Base-by-base conservation (phyloP, 2,113 vertebrate genomes). In the Toxostoma redivivum region DNA sequence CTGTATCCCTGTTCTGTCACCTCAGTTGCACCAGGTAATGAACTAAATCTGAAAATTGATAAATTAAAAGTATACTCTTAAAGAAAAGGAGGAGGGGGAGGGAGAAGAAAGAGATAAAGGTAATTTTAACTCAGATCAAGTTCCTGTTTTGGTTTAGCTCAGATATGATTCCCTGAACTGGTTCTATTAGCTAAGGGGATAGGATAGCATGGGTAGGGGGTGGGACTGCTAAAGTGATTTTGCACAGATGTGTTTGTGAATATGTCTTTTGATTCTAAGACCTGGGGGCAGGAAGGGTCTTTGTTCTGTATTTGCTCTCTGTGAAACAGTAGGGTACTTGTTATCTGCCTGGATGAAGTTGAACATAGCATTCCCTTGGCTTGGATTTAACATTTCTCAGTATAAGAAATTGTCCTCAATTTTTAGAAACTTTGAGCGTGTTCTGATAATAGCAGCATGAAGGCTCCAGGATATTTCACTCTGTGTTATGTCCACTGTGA, bases 381-480 rank as follows among this genome's bases (percentile, higher is more conserved):
- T 92, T 92, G 80, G 77, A 64, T 93, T 92, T 94, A 94, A 88
- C 77, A 60, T 92, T 94, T 93, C 94, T 88, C 88, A 74, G 86
- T 80, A 50, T 89, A 92, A 94, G 80, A 96, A 96, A 81, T 86
- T 84, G 92, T 93, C 88, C 86, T 91, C 76, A 88, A 95, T 95
- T 96, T 95, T 86, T 80, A 92, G 86, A 90, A 74, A 94, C 94
- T 95, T 94, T 76, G 56, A 86, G 80, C 31, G 0, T 56, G 47
- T 92, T 92, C 83, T 78, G 67, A 83, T 86, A 92, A 81, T 91
- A 90, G 76, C 91, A 89, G 91, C 56, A 30, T 84, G 80, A 94
- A 86, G 82, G 61, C 88, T 96, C 64, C 64, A 37, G 72, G 88
- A 94, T 94, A 40, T 71, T 85, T 94, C 80, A 40, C 86, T 94